Conservation (phyloP, 2,113 vertebrate species). For the Etheostoma spectabile region DNA sequence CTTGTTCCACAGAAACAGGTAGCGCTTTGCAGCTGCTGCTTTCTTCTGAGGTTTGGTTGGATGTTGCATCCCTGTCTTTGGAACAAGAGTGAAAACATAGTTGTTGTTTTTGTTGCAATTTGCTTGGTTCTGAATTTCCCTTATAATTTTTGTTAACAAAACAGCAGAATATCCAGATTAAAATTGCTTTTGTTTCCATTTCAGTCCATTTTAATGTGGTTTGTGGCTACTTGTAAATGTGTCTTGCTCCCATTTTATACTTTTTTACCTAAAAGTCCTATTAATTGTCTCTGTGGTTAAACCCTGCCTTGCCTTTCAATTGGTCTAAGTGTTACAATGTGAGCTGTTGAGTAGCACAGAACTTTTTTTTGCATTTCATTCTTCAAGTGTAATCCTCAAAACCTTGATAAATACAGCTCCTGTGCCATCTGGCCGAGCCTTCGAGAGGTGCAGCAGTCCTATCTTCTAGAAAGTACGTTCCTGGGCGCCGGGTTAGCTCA, state of each 20-base stretch:
- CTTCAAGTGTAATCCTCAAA: background rate
- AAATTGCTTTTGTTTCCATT: background rate
- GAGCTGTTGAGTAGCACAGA: background rate
- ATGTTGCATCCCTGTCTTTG: background rate
- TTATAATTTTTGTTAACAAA: background rate
- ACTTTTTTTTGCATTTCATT: background rate
- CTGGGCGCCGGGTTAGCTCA: too few species aligned
- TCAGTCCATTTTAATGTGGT: background rate
- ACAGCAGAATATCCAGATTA: background rate
- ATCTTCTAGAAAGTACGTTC: too few species aligned
- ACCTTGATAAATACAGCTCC: background rate
- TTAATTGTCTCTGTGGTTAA: too few species aligned
- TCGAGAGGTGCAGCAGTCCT: background rate
- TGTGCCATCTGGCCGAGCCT: background rate
- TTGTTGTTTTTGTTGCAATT: background rate
- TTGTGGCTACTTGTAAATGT: background rate
- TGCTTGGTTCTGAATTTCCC: background rate
- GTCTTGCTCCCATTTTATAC: background rate
- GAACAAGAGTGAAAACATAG: background rate
- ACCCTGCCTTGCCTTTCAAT: background rate
- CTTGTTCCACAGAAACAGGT: background rate
- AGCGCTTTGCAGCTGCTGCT: background rate
- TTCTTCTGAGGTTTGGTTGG: background rate
- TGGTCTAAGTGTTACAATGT: background rate
- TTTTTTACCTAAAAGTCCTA: background rate